phyloP scores from a whole-genome alignment of 2,797 vertebrate genomes.

The Sebastes diploproa region DNA sequence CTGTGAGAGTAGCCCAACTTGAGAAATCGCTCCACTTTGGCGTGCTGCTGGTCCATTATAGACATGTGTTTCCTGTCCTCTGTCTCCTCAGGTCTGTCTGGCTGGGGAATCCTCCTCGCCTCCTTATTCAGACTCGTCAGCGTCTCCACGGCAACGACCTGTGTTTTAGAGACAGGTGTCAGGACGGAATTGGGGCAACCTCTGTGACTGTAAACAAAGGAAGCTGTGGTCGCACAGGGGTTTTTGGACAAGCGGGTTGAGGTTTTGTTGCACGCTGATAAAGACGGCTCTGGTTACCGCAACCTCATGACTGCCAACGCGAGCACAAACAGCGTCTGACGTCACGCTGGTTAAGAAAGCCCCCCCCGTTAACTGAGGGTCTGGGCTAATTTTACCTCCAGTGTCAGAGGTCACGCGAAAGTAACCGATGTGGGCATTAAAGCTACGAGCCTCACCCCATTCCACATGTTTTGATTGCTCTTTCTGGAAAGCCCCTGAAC shows the following conservation, averaged over 20 bases:
- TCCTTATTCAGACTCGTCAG: slow-evolving; percentile 53
- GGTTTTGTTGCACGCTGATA: slow-evolving; percentile 18
- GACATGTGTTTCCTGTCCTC: background rate
- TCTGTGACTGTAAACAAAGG: slow-evolving; percentile 69
- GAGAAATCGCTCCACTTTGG: slow-evolving; percentile 89
- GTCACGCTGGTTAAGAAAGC: slow-evolving; percentile 61
- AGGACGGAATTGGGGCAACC: slow-evolving; percentile 12
- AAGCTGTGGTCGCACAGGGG: slow-evolving; percentile 59
- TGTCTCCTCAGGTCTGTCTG: slow-evolving; percentile 24
- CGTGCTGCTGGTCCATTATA: slow-evolving; percentile 76
- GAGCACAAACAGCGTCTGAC: slow-evolving; percentile 26
- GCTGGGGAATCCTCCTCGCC: slow-evolving; percentile 52
- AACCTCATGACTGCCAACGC: slow-evolving; percentile 42
- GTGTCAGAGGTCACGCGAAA: slow-evolving; percentile 27
- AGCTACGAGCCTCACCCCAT: background rate
- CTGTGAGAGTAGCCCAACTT: slow-evolving; percentile 87
- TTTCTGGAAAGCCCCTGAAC: slow-evolving; percentile 40
- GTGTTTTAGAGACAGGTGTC: slow-evolving; percentile 72
- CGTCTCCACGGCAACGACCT: slow-evolving; percentile 63
- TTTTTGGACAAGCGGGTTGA: slow-evolving; percentile 47
- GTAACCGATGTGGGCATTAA: background rate
- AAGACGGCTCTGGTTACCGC: slow-evolving; percentile 33
- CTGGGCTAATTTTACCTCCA: slow-evolving; percentile 26
- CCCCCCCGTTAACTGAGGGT: slow-evolving; percentile 47
- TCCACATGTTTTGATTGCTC: background rate